These are phyloP conservation scores for Crypturellus undulatus DNA, from an alignment of 2,113 vertebrate genomes.

Conservation along the genomic window DNA sequence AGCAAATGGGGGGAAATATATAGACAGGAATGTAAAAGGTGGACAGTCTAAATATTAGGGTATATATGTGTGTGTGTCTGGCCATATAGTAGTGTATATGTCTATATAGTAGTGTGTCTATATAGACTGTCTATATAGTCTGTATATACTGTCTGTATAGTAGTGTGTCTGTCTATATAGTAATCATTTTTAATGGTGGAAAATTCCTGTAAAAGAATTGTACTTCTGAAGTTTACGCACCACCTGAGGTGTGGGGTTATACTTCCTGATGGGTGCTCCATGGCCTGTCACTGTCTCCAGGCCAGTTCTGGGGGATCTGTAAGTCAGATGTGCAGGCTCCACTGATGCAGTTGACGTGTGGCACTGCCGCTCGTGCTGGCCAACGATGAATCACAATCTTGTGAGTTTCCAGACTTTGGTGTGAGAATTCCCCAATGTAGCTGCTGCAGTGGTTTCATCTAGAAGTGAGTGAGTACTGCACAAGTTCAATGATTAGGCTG, in stretches of 20 bases:
- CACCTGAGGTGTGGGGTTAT: no score
- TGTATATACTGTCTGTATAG: no score
- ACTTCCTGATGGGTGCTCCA: fast-evolving
- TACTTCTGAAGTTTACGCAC: no score
- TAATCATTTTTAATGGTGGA: no score
- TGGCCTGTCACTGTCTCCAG: fast-evolving
- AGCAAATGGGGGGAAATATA: neutral
- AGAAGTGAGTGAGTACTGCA: neutral
- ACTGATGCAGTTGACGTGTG: neutral
- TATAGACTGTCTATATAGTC: no score
- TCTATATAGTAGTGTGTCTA: no score
- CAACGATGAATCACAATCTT: constrained; percentile 43
- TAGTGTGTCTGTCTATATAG: no score
- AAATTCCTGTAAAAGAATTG: no score
- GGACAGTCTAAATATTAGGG: no score
- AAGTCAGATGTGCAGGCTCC: neutral
- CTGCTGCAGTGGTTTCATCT: neutral
- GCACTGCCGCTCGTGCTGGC: neutral
- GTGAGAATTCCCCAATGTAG: neutral
- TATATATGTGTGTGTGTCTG: no score
- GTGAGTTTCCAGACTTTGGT: constrained; percentile 54
- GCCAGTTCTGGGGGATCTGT: neutral
- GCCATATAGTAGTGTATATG: no score
- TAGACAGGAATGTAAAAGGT: neutral
- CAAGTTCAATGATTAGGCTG: neutral